phyloP scores from a whole-genome alignment of 2,113 vertebrate genomes.

The Scartelaos histophorus region DNA sequence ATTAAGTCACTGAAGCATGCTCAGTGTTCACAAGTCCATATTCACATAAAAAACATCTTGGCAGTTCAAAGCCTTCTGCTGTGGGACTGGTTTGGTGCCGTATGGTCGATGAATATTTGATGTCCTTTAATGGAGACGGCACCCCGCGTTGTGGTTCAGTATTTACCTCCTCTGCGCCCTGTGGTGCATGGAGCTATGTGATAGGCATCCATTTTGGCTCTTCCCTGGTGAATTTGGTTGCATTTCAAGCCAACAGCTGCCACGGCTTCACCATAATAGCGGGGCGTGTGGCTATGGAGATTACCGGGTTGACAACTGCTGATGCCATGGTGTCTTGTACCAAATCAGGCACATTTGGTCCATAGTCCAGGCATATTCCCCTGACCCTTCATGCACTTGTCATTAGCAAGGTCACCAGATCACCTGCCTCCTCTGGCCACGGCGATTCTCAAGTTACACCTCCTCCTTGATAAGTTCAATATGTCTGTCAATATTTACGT shows the following conservation, averaged over 20 bases:
- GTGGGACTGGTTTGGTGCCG: slow-evolving; percentile 44
- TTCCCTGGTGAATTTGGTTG: slow-evolving; percentile 55
- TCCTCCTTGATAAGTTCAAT: slow-evolving; percentile 27
- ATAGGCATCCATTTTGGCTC: slow-evolving; percentile 40
- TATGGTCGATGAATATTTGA: slow-evolving; percentile 76
- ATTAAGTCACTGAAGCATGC: slow-evolving; percentile 1
- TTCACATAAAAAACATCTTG: slow-evolving; percentile 14
- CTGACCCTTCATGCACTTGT: slow-evolving; percentile 21
- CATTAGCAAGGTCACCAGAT: slow-evolving; percentile 44
- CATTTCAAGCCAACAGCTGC: slow-evolving; percentile 62
- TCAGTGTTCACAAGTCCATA: background rate
- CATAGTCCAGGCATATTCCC: slow-evolving; percentile 1
- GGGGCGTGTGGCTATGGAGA: slow-evolving; percentile 16
- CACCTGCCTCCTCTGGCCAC: slow-evolving; percentile 21
- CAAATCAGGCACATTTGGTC: slow-evolving; percentile 2
- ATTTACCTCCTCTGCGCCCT: slow-evolving; percentile 34
- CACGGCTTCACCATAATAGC: slow-evolving; percentile 39
- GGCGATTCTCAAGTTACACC: slow-evolving; percentile 31
- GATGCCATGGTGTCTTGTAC: slow-evolving; percentile 18
- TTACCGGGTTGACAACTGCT: slow-evolving; percentile 49
- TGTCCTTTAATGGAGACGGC: slow-evolving; percentile 65
- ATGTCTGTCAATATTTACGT: slow-evolving; percentile 55
- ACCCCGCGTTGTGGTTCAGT: slow-evolving; percentile 25
- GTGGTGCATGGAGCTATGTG: slow-evolving; percentile 22
- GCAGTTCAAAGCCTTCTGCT: slow-evolving; percentile 30